phyloP scores from a whole-genome alignment of 1,140 invertebrate species.

The Drosophila kikkawai region DNA sequence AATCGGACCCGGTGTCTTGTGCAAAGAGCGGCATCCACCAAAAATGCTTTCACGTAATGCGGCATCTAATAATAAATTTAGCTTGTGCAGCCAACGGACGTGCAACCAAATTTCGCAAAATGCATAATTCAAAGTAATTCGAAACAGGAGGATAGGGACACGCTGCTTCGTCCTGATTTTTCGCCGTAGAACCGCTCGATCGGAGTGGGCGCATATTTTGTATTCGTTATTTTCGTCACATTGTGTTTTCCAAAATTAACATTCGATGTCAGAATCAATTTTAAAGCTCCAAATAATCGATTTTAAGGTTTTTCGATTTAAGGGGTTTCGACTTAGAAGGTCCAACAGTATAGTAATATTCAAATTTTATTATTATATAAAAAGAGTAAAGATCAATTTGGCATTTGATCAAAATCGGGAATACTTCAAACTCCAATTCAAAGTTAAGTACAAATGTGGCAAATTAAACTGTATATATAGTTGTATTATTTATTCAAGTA shows the following conservation, averaged over 20 bases:
- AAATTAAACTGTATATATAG: not conserved
- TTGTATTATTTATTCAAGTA: not conserved
- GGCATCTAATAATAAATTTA: conserved; percentile 81
- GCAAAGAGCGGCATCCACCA: conserved; percentile 26
- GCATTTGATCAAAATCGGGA: not conserved
- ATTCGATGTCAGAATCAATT: not conserved
- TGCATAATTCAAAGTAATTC: conserved; percentile 83
- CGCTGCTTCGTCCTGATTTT: conserved; percentile 35
- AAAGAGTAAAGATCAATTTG: too few relatives aligned
- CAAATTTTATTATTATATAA: not conserved
- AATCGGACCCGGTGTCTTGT: conserved; percentile 10
- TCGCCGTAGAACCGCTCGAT: not conserved
- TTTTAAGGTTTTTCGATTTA: too few relatives aligned
- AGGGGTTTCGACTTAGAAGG: too few relatives aligned
- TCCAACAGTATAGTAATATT: too few relatives aligned
- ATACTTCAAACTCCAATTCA: too few relatives aligned
- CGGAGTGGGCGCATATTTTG: not conserved
- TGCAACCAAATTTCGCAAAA: conserved; percentile 64
- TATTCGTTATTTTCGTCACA: not conserved
- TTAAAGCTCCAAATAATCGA: too few relatives aligned
- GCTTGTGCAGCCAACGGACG: conserved; percentile 59
- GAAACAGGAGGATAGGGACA: conserved; percentile 46
- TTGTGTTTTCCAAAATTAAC: not conserved
- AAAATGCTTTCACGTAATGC: conserved; percentile 69
- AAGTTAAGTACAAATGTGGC: not conserved